Evolutionary conservation across 2,888 invertebrate genomes (phyloP).

Genomic region (Acrobeloides nanus): DNA sequence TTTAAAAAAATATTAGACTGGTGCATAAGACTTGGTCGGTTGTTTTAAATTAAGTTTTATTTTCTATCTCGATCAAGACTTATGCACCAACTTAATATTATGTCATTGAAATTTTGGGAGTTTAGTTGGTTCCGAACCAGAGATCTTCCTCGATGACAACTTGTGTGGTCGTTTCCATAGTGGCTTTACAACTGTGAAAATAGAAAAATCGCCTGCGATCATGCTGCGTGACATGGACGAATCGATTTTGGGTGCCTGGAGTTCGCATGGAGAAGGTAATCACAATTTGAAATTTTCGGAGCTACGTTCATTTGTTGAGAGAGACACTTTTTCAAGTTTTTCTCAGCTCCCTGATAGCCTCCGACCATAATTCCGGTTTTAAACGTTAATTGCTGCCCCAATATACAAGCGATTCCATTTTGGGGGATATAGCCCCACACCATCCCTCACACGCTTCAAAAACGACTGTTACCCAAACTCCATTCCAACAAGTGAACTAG

Average conservation of each 20-base stretch:
- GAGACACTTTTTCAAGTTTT: too few species aligned
- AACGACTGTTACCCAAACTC: too few species aligned
- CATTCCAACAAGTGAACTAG: too few species aligned
- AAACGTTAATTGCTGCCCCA: neutral
- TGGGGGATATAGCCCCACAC: too few species aligned
- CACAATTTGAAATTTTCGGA: neutral
- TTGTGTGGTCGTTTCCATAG: slow-evolving; percentile 79
- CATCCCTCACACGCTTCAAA: too few species aligned
- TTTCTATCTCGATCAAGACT: too few species aligned
- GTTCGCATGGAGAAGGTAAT: slow-evolving; percentile 88
- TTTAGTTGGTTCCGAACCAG: neutral
- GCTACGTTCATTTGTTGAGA: neutral
- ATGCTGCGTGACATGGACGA: slow-evolving; percentile 84
- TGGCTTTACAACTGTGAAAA: slow-evolving; percentile 69
- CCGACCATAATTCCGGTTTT: neutral
- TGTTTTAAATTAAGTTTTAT: too few species aligned
- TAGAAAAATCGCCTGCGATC: slow-evolving; percentile 60
- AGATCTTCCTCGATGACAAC: slow-evolving; percentile 68
- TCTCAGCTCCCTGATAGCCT: too few species aligned
- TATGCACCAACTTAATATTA: too few species aligned
- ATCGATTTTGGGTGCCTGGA: slow-evolving; percentile 86
- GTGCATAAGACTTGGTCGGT: too few species aligned
- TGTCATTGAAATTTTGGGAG: slow-evolving; percentile 9
- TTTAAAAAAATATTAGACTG: too few species aligned
- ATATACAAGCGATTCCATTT: too few species aligned